phyloP scores from a whole-genome alignment of 2,113 vertebrate species.

The Chaenocephalus aceratus region DNA sequence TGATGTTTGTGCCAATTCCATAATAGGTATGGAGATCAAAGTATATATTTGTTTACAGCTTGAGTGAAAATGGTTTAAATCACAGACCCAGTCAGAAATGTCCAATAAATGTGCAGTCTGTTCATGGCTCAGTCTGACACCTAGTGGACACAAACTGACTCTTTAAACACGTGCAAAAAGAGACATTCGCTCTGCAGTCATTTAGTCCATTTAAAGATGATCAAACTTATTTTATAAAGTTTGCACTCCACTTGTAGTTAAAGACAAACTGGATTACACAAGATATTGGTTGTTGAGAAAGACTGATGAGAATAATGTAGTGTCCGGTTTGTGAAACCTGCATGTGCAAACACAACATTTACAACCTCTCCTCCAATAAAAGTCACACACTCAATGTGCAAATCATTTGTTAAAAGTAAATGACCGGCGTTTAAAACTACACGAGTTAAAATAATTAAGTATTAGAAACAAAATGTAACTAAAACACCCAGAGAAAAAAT shows the following conservation, averaged over 20 bases:
- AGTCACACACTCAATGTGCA: neutral
- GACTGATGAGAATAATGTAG: neutral
- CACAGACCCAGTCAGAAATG: neutral
- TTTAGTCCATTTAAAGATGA: neutral
- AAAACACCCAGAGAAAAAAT: neutral
- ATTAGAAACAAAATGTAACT: neutral
- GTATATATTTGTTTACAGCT: neutral
- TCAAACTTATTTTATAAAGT: neutral
- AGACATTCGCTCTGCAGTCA: neutral
- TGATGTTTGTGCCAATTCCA: no score
- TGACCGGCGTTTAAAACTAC: neutral
- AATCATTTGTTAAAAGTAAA: neutral
- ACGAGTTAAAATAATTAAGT: neutral
- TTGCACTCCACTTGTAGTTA: neutral
- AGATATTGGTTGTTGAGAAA: neutral
- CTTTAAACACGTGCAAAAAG: no score
- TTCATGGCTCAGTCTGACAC: constrained; percentile 67
- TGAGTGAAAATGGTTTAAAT: neutral
- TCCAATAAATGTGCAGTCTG: constrained; percentile 37
- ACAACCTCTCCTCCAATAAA: neutral
- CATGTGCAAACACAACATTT: constrained; percentile 3
- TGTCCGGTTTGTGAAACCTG: constrained; percentile 9
- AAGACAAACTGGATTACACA: neutral
- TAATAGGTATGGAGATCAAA: neutral
- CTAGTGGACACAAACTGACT: constrained; percentile 64